Percentiles rank a stretch among this genome's conserved stretches.
phyloP scores from a whole-genome alignment of 1,140 invertebrate species.

The Trypoxylus dichotomus region DNA sequence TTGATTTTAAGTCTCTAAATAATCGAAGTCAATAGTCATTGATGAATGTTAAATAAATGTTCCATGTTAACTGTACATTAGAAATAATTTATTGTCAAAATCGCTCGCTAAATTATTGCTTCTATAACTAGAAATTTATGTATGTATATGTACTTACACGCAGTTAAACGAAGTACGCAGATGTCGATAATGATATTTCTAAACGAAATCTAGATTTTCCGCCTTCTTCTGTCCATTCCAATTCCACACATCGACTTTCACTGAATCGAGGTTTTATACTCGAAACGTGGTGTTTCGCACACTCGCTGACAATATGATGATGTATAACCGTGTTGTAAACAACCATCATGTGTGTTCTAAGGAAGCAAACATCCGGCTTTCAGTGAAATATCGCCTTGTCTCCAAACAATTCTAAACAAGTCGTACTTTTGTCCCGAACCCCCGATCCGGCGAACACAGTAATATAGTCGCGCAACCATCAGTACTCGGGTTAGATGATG shows the following conservation, averaged over 20 bases:
- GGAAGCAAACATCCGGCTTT: conserved; percentile 51
- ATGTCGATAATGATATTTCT: no score
- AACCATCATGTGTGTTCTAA: conserved; percentile 50
- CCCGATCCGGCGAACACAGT: conserved; percentile 24
- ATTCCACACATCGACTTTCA: background rate
- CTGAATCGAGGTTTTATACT: background rate
- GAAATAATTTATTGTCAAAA: no score
- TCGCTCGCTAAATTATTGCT: no score
- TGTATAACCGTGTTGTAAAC: conserved; percentile 48
- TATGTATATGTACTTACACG: no score
- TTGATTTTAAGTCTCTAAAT: no score
- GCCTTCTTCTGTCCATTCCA: background rate
- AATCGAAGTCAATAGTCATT: no score
- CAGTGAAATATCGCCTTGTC: conserved; percentile 51
- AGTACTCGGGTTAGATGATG: conserved; percentile 45
- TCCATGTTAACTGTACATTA: no score
- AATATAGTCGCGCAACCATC: conserved; percentile 29
- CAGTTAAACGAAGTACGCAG: no score
- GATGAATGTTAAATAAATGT: no score
- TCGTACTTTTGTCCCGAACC: conserved; percentile 47
- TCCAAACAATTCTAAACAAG: conserved; percentile 50
- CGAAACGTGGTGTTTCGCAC: conserved; percentile 28
- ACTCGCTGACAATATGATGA: conserved; percentile 47
- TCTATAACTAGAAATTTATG: no score
- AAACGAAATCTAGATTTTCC: no score